Evolutionary conservation across 1,140 invertebrate species (phyloP), one percentile per base, ranked within the genome.

Genomic region (Drosophila sp.): DNA sequence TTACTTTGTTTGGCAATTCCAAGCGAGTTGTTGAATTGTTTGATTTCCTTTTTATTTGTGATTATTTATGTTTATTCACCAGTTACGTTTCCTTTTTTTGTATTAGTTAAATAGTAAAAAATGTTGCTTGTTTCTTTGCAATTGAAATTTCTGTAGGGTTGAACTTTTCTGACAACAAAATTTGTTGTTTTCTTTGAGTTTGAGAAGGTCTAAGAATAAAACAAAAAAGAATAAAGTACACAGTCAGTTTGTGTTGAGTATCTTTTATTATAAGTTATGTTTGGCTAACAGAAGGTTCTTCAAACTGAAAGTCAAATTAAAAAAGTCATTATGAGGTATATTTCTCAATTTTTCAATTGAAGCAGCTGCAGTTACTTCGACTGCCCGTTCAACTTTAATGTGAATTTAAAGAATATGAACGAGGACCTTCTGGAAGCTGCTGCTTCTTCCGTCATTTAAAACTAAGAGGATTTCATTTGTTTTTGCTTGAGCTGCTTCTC

Each of bases 11-110:
- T n/a, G 66, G 56, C 61, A 32, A 46, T 73, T 67, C 54, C 66
- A 83, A 83, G 72, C 79, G 58, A 83, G 79, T 83, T 83, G 76
- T 83, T 83, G 58, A 83, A 83, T 83, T 83, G 76, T 83, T 83
- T 83, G 80, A 83, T 84, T 84, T 84, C 70, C 76, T 63, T 84
- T 84, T 84, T 84, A 80, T 84, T 77, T 84, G 67, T 61, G 65
- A 78, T 82, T 82, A 66, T 80, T 80, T 80, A 76, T 66, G 69
- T 81, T 74, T 64, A 67, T 61, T 32, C 36, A 29, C 4, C 29
- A 46, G 32, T 25, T 41, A 5, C 41, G 7, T 57, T 50, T 50
- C 27, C 7, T 11, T 38, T 38, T 51, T 4, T 38, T 11, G n/a
- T 2, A 25, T 11, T 50, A 29, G 46, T 29, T 29, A 14, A 50